phyloP scores from a whole-genome alignment of 53 echinoderm and acorn worm genomes.

The Patiria pectinifera region DNA sequence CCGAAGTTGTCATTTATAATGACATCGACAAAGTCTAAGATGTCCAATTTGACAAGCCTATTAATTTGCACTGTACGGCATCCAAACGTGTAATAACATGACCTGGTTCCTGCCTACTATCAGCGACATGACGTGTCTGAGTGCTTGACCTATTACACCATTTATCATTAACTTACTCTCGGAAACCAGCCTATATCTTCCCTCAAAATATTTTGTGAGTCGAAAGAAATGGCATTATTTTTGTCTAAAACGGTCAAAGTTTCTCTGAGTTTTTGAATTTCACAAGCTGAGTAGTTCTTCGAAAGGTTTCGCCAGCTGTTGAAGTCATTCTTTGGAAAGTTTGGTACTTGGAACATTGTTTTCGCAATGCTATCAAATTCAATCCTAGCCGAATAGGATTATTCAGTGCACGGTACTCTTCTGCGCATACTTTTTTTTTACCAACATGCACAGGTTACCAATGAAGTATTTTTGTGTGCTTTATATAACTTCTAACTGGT shows the following conservation, averaged over 20 bases:
- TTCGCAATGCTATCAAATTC: background rate
- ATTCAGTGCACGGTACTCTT: no score
- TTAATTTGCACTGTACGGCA: background rate
- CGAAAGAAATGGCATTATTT: background rate
- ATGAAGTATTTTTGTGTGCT: no score
- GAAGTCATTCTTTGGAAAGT: background rate
- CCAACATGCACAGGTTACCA: no score
- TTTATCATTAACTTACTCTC: background rate
- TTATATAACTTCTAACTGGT: background rate
- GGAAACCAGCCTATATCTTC: background rate
- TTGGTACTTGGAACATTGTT: background rate
- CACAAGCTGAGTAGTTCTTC: background rate
- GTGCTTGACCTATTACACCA: constrained; percentile 10
- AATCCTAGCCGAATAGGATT: background rate
- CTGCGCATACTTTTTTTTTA: no score
- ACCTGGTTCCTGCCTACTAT: constrained; percentile 8
- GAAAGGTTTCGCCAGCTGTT: background rate
- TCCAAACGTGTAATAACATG: background rate
- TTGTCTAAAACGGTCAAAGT: background rate
- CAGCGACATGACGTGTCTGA: background rate
- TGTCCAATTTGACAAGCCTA: background rate
- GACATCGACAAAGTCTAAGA: background rate
- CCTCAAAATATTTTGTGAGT: background rate
- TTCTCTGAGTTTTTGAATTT: background rate
- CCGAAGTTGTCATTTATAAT: background rate